Percentiles rank a stretch among this genome's conserved stretches.
Conservation (phyloP, 2,113 vertebrate species). For the Lipophrys pholis region DNA sequence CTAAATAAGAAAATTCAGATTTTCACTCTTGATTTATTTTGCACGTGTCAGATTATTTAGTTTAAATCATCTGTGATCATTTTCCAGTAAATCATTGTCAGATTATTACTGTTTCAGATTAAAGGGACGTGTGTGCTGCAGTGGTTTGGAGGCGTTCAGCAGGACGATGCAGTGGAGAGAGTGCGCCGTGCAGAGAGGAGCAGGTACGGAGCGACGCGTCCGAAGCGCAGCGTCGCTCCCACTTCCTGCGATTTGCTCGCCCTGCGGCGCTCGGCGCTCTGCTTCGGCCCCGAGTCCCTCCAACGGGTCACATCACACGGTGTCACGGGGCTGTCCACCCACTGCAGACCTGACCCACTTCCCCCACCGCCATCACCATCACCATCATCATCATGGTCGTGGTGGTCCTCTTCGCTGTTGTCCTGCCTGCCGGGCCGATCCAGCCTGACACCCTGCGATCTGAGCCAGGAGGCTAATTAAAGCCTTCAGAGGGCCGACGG, state of each 20-base stretch:
- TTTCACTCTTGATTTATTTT: no score
- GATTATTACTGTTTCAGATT: no score
- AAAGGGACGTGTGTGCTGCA: no score
- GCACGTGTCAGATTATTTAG: no score
- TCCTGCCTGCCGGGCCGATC: conserved; percentile 33
- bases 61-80: no score
- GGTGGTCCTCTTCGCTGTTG: background rate
- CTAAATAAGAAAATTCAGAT: no score
- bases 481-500: conserved; percentile 51
- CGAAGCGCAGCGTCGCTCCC: conserved; percentile 36
- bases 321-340: conserved; percentile 65
- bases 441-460: conserved; percentile 68
- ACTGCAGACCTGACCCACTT: conserved; percentile 80
- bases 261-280: conserved; percentile 62
- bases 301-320: conserved; percentile 73
- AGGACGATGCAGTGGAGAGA: no score
- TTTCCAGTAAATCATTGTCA: no score
- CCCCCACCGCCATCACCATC: conserved; percentile 40
- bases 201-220: no score
- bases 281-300: conserved; percentile 56
- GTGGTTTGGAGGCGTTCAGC: no score
- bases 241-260: conserved; percentile 70
- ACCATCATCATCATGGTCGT: background rate
- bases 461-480: conserved; percentile 72
- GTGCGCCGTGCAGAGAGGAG: no score